Percentiles rank a stretch among this genome's conserved stretches.
Evolutionary conservation across 2,888 invertebrate genomes (phyloP).

Genomic region (Erebia palarica): DNA sequence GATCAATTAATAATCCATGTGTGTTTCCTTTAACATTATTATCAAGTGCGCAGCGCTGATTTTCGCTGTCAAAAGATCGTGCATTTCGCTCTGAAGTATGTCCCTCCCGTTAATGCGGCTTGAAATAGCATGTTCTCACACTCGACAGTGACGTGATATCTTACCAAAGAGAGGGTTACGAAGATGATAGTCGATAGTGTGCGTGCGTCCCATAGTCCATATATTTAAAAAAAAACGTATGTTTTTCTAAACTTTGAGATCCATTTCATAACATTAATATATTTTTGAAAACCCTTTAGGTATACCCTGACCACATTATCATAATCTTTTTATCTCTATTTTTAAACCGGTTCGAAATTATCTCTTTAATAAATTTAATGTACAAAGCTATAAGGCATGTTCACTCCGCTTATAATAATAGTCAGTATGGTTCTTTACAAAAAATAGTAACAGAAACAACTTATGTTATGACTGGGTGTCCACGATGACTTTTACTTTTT

Average conservation of each 20-base stretch:
- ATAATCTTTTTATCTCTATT: neutral
- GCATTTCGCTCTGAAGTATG: no score
- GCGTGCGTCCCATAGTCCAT: neutral
- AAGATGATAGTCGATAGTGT: neutral
- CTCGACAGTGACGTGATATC: no score
- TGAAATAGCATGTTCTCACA: no score
- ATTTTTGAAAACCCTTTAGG: neutral
- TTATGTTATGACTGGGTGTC: no score
- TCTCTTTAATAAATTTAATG: neutral
- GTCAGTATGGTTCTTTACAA: no score
- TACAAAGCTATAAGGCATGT: slow-evolving; percentile 15
- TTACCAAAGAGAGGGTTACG: neutral
- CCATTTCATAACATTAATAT: neutral
- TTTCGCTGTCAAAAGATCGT: no score
- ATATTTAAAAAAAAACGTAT: neutral
- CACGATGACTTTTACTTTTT: no score
- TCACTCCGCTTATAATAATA: slow-evolving; percentile 12
- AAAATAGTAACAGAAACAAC: no score
- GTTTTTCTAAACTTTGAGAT: neutral
- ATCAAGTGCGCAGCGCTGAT: no score
- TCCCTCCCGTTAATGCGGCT: no score
- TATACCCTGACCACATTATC: neutral
- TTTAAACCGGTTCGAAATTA: neutral
- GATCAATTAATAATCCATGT: no score
- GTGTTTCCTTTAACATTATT: no score